Base-by-base conservation (phyloP, 1,140 invertebrate species). In the Dinoponera quadriceps region DNA sequence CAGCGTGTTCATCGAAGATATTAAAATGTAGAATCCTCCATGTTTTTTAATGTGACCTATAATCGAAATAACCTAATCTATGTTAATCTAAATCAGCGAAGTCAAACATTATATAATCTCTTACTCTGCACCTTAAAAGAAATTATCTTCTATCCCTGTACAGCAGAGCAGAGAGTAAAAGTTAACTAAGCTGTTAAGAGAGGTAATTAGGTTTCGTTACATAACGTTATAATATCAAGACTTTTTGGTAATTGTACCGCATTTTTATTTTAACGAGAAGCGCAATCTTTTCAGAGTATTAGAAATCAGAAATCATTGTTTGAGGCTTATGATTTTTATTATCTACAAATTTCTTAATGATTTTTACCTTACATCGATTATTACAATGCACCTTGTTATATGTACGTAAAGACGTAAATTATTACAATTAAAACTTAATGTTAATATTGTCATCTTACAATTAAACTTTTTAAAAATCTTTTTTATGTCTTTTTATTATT, bases 1-100 rank as follows among this genome's bases (percentile, higher is more conserved):
- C 16, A 57, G 29, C 20, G 55, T 55, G 7, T 38, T n/a, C 25
- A 68, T 68, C 13, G n/a, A 65, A 2, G 20, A 57, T 55, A 78
- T 44, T 78, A 78, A 54, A 55, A 77, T 68, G 29, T 66, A 55
- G 63, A 68, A 66, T 55, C 20, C 29, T 55, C 2, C 20, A 68
- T 78, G 74, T 78, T 78, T 78, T 78, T 78, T 68, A 78, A 78
- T 68, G 33, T 68, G 49, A 78, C 33, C 49, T 68, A 4, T 77
- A 78, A 78, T 68, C 49, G 51, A 68, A 78, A 16, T 68, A 78
- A 68, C 38, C 33, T 14, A 78, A 68, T 55, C 33, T 14, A 78
- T 68, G 63, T 78, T 78, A 68, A 78, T 78, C 22, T 55, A 44
- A 68, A 18, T 78, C 63, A 78, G 27, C 62, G 33, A 78, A 7